Percentiles rank a stretch among this genome's conserved stretches.
phyloP scores from a whole-genome alignment of 2,888 invertebrate species.

The Seladonia tumulorum region DNA sequence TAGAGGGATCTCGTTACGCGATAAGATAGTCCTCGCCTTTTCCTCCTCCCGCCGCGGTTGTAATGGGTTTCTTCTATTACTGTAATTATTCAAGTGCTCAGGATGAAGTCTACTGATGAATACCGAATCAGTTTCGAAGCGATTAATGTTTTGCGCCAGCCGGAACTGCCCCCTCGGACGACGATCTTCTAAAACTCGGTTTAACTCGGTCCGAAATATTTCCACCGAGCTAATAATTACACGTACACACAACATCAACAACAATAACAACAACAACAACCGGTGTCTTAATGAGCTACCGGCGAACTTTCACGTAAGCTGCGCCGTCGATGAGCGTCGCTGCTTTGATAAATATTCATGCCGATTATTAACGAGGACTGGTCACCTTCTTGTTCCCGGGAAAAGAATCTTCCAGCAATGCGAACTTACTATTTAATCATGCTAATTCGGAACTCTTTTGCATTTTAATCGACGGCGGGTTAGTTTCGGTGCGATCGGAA shows the following conservation, averaged over 20 bases:
- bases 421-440: background rate
- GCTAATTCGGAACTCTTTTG: background rate
- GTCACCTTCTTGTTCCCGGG: background rate
- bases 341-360: constrained; percentile 1
- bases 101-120: constrained; percentile 7
- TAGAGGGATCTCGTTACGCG: background rate
- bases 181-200: background rate
- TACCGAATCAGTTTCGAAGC: constrained; percentile 1
- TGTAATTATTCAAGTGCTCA: constrained; percentile 12
- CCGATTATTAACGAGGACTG: background rate
- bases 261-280: no score
- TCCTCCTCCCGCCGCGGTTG: background rate
- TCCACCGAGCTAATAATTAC: background rate
- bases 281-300: background rate
- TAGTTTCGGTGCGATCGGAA: background rate
- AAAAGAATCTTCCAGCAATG: background rate
- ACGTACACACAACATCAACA: background rate
- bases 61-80: constrained; percentile 14
- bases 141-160: background rate
- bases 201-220: background rate
- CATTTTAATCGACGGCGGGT: background rate
- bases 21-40: constrained; percentile 5
- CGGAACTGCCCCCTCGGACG: background rate
- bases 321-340: background rate
- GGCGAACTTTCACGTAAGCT: background rate